These are phyloP conservation scores for Pyrochroa serraticornis DNA, from an alignment of 2,888 invertebrate genomes.

Conservation along the genomic window DNA sequence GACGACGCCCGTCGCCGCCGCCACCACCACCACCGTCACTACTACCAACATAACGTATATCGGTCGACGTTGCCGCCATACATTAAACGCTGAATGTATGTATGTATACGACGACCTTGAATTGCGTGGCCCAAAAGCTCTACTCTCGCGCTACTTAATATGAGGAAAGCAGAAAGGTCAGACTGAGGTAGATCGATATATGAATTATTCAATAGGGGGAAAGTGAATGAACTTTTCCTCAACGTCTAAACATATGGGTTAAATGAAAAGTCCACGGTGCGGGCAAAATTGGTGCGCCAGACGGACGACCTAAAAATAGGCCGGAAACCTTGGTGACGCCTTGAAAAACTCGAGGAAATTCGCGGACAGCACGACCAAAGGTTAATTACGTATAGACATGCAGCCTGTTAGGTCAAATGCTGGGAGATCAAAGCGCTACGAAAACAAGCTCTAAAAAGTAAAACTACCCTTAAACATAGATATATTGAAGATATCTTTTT, in stretches of 20 bases:
- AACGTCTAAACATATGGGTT: constrained; percentile 55
- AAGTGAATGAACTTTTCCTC: constrained; percentile 59
- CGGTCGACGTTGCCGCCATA: not conserved
- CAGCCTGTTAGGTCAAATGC: no score
- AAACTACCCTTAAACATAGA: no score
- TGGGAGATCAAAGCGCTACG: no score
- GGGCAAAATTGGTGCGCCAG: not conserved
- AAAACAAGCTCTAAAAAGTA: no score
- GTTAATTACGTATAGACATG: no score
- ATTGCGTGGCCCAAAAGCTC: constrained; percentile 43
- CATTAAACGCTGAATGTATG: constrained; percentile 3
- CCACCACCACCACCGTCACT: not conserved
- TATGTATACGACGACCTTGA: constrained; percentile 45
- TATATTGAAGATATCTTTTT: no score
- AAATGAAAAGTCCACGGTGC: constrained; percentile 47
- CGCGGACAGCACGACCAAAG: no score
- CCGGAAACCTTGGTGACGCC: no score
- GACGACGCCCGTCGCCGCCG: not conserved
- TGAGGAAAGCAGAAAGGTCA: constrained; percentile 59
- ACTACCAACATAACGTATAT: not conserved
- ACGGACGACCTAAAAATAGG: not conserved
- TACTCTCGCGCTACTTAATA: constrained; percentile 53
- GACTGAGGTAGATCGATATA: constrained; percentile 59
- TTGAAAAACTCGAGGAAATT: no score
- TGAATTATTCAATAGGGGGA: constrained; percentile 60